A percentile compares a stretch with the other conserved stretches of the same genome.
These are phyloP conservation scores for Pardalotus punctatus DNA, from an alignment of 2,113 vertebrate species.

Conservation along the genomic window DNA sequence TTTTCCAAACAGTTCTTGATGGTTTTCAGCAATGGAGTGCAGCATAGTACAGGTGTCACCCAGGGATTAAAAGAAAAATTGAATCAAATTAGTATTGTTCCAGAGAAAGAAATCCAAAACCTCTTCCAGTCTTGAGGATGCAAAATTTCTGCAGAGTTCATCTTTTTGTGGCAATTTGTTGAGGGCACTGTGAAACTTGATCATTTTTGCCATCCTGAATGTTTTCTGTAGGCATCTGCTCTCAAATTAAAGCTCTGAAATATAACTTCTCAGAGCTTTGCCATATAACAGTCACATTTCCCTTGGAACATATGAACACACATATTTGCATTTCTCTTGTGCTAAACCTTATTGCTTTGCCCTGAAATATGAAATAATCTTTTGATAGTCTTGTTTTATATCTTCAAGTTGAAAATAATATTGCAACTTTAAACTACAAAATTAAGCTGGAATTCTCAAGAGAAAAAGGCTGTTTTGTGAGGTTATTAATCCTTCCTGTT, in stretches of 20 bases:
- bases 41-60: neutral
- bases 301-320: neutral
- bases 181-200: accelerated
- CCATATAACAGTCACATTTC: neutral
- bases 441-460: neutral
- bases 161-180: neutral
- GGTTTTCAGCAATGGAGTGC: neutral
- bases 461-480: neutral
- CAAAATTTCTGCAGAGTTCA: neutral
- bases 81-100: neutral
- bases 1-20: neutral
- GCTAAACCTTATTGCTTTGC: neutral
- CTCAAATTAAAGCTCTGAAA: neutral
- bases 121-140: neutral
- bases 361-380: neutral
- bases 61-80: neutral
- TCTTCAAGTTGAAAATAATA: neutral
- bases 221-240: neutral
- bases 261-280: neutral
- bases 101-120: neutral
- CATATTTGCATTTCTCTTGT: neutral
- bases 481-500: constrained; percentile 40
- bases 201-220: neutral
- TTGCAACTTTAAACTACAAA: neutral
- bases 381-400: neutral